Conservation (phyloP, 2,797 vertebrate genomes). For the Parauchenoglanis ngamensis region DNA sequence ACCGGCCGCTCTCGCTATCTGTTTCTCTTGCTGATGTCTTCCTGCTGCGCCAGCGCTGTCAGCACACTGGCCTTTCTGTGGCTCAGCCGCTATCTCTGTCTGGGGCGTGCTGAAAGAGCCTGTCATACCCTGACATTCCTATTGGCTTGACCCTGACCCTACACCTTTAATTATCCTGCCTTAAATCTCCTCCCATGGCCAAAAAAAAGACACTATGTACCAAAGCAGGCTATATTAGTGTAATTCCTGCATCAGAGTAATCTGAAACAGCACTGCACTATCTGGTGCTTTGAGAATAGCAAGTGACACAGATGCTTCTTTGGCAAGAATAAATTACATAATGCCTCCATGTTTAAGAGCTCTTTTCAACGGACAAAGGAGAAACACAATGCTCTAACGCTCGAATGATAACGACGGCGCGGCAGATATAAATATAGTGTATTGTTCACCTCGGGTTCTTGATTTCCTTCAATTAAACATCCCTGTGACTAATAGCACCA, state of each 20-base stretch:
- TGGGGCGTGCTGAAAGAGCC: slow-evolving; percentile 77
- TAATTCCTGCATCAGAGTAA: slow-evolving; percentile 40
- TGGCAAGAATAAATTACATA: slow-evolving; percentile 60
- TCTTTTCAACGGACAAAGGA: slow-evolving; percentile 38
- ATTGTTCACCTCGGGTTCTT: slow-evolving; percentile 60
- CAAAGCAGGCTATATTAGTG: slow-evolving; percentile 21
- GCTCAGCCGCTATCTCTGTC: slow-evolving; percentile 66
- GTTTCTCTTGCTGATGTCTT: slow-evolving; percentile 93
- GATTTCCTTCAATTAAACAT: slow-evolving; percentile 67
- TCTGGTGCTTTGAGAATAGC: slow-evolving; percentile 59
- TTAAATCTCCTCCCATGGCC: slow-evolving; percentile 41
- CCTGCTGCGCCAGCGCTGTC: slow-evolving; percentile 97
- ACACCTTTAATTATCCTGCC: slow-evolving; percentile 58
- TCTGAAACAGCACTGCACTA: slow-evolving; percentile 53
- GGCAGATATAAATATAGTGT: slow-evolving; percentile 51
- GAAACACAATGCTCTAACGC: slow-evolving; percentile 49
- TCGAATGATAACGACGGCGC: slow-evolving; percentile 36
- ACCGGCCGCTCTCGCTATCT: slow-evolving; percentile 81
- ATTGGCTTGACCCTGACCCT: slow-evolving; percentile 72
- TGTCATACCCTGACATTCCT: slow-evolving; percentile 78
- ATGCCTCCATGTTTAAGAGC: slow-evolving; percentile 50
- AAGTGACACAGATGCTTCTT: slow-evolving; percentile 60
- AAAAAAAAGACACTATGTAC: slow-evolving; percentile 9
- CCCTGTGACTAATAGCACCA: slow-evolving; percentile 64
- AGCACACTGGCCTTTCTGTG: slow-evolving; percentile 74